Percentiles rank a stretch among this genome's conserved stretches.
These are phyloP conservation scores for Drosophila picticornis DNA, from an alignment of 2,888 invertebrate genomes.

Conservation along the genomic window DNA sequence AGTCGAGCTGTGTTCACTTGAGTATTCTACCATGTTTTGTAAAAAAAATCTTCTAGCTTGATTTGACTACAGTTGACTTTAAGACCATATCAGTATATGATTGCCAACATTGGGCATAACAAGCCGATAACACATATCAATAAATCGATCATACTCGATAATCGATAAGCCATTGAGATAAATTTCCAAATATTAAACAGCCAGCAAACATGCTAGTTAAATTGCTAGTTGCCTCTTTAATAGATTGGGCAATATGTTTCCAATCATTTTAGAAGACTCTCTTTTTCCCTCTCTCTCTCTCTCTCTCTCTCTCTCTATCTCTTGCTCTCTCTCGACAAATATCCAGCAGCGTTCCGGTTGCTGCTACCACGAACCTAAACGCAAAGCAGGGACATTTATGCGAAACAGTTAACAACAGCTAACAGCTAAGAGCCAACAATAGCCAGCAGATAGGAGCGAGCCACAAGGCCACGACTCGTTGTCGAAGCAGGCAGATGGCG, in stretches of 20 bases:
- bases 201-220: neutral
- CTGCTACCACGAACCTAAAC: neutral
- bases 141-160: too few relatives aligned
- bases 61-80: too few relatives aligned
- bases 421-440: slow-evolving; percentile 7
- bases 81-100: too few relatives aligned
- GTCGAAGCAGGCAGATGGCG: slow-evolving; percentile 3
- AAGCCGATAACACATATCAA: too few relatives aligned
- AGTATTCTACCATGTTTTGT: too few relatives aligned
- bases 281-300: neutral
- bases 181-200: neutral
- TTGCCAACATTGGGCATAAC: too few relatives aligned
- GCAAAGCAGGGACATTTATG: neutral
- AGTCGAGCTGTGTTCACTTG: too few relatives aligned
- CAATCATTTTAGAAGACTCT: neutral
- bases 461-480: neutral
- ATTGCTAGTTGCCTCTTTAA: neutral
- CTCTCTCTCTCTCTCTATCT: neutral
- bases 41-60: too few relatives aligned
- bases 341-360: neutral
- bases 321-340: neutral
- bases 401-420: neutral
- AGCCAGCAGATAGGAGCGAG: neutral
- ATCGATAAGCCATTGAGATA: neutral
- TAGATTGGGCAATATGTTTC: neutral